A percentile compares a stretch with the other conserved stretches of the same genome.
Evolutionary conservation across 2,113 vertebrate genomes (phyloP).

Genomic region (Barnardius zonarius): DNA sequence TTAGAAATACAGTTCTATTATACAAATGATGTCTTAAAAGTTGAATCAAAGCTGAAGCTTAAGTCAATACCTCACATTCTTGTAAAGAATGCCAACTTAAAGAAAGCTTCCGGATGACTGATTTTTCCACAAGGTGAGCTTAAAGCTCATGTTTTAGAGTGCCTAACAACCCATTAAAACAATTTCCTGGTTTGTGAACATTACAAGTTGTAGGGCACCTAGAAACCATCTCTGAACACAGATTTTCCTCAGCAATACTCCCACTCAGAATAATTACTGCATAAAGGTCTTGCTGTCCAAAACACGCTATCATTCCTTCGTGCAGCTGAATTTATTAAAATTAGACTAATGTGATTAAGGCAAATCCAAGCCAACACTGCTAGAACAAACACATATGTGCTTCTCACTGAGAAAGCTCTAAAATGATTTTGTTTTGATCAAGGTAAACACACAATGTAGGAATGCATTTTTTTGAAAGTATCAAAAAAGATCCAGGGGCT

Average conservation of each 20-base stretch:
- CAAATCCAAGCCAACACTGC: not conserved
- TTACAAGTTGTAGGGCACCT: not conserved
- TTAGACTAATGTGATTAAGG: not conserved
- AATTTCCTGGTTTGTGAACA: not conserved
- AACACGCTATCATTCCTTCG: not conserved
- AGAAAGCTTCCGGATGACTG: constrained; percentile 23
- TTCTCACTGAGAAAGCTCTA: not conserved
- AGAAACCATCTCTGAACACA: constrained; percentile 1
- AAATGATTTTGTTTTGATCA: not conserved
- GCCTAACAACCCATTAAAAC: not conserved
- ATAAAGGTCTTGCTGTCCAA: not conserved
- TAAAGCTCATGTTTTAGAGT: constrained; percentile 28
- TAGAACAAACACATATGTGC: not conserved
- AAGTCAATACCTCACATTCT: not conserved
- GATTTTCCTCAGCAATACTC: not conserved
- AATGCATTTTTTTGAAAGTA: not conserved
- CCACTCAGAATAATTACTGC: not conserved
- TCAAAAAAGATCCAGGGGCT: not conserved
- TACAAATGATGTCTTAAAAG: constrained; percentile 43
- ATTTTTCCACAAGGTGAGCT: constrained; percentile 36
- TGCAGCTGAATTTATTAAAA: not conserved
- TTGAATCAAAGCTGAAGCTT: constrained; percentile 42
- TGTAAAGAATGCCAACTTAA: constrained; percentile 40
- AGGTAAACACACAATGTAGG: not conserved
- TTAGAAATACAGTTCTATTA: constrained; percentile 40